Evolutionary conservation across 2,113 vertebrate genomes (phyloP), one percentile per base, ranked within the genome.

Genomic region (Natator depressus): DNA sequence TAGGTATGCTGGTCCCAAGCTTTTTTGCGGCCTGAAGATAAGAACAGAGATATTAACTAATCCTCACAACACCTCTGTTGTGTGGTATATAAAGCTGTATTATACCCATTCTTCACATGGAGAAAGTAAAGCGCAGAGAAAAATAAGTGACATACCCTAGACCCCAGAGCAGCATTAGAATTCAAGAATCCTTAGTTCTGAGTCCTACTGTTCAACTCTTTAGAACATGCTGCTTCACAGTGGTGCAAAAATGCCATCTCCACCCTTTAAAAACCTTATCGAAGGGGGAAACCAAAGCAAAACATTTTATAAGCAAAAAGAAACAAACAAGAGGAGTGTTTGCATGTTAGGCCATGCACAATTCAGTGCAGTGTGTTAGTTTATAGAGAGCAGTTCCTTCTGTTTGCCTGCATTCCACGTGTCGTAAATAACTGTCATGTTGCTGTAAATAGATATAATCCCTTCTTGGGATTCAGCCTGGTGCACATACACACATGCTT

Each of bases 11-110:
- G 2, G 85, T 69, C 84, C 88, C 59, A 78, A 19, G 94, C 49
- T 25, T 0, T 59, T 47, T 27, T 38, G 14, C 0, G 0, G 49
- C 59, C 59, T 62, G 29, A 62, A 62, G 27, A 14, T 62, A 31
- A 62, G 12, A 31, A 62, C 6, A 3, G 27, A 62, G 62, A 19
- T 16, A 8, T 65, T 65, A n/a, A 2, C 14, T 62, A 84, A 80
- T 54, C 17, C 19, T 76, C 7, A 84, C 5, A 80, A n/a, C 35
- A 89, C 76, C 57, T 65, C 38, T 89, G 29, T 42, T 7, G 80
- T 55, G 24, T 17, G 3, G 16, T 16, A 42, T 50, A 17, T 38
- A 75, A 75, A 75, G 69, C n/a, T 38, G 14, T 65, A 22, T 29
- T 79, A 65, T 62, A 54, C 31, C 13, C 35, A 55, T 88, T 93